These are phyloP conservation scores for Pygoscelis antarcticus DNA, from an alignment of 2,113 vertebrate genomes.

Conservation along the genomic window DNA sequence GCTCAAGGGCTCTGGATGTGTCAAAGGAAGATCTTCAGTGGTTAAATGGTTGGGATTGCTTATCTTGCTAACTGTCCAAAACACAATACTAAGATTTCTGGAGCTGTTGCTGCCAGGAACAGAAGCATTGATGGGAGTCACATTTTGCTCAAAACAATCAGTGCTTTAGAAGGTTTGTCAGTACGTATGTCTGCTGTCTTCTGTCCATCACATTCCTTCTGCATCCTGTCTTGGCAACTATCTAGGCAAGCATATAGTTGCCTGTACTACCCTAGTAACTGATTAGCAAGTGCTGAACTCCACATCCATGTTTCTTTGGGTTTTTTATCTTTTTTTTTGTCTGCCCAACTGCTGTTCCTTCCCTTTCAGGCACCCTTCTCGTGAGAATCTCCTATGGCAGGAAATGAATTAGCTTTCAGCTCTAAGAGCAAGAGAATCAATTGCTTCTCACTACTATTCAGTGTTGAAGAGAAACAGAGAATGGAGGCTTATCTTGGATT, in stretches of 20 bases:
- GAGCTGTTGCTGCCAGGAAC: not conserved
- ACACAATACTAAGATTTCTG: not conserved
- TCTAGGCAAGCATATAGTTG: not conserved
- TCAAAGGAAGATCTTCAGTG: not conserved
- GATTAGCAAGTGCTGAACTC: not conserved
- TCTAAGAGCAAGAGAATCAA: not conserved
- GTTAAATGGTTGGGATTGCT: not conserved
- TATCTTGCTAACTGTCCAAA: not conserved
- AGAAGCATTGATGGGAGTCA: not conserved
- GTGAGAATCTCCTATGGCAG: not conserved
- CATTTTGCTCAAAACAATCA: not conserved
- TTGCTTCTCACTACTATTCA: not conserved
- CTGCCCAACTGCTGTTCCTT: not conserved
- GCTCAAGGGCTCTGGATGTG: not conserved
- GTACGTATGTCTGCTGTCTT: not conserved
- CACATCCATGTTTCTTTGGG: not conserved
- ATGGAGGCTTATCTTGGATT: not conserved
- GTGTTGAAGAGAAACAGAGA: not conserved
- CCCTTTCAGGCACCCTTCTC: not conserved
- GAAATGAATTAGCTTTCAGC: constrained; percentile 17
- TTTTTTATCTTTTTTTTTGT: not conserved
- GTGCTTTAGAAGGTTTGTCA: not conserved
- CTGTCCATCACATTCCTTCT: not conserved
- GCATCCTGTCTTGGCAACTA: not conserved
- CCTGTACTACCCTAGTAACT: not conserved